These are phyloP conservation scores for Alligator sinensis DNA, from an alignment of 2,113 vertebrate species.

Conservation along the genomic window DNA sequence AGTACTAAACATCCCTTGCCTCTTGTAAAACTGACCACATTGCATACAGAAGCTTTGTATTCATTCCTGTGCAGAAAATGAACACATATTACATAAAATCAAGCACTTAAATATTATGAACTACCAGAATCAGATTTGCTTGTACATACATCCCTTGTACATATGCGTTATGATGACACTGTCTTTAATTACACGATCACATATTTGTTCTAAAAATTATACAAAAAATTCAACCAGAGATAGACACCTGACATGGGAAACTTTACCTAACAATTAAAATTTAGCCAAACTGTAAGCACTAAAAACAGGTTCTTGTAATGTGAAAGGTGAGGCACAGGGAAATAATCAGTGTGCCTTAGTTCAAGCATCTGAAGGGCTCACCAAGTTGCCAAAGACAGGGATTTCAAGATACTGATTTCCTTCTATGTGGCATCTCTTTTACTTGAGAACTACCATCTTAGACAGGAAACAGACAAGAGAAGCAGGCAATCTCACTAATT, in stretches of 20 bases:
- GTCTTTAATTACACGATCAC: not conserved
- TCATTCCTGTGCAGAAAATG: not conserved
- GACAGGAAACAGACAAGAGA: not conserved
- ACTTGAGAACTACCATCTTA: not conserved
- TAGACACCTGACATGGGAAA: not conserved
- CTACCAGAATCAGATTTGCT: not conserved
- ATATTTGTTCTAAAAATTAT: not conserved
- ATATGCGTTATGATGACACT: not conserved
- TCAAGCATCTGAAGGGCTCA: not conserved
- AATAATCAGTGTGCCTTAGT: not conserved
- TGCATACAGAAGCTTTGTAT: not conserved
- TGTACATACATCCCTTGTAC: not conserved
- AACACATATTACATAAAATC: not conserved
- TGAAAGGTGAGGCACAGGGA: not conserved
- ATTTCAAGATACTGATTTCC: not conserved
- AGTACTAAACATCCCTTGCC: not conserved
- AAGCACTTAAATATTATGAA: not conserved
- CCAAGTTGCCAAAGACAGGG: not conserved
- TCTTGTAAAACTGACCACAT: not conserved
- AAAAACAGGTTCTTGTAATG: not conserved
- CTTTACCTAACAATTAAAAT: not conserved
- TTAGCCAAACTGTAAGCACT: not conserved
- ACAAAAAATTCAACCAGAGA: not conserved
- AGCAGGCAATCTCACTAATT: not conserved
- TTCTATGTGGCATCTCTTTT: not conserved